Conservation (phyloP, 2,113 vertebrate species). For the Pedetes capensis region DNA sequence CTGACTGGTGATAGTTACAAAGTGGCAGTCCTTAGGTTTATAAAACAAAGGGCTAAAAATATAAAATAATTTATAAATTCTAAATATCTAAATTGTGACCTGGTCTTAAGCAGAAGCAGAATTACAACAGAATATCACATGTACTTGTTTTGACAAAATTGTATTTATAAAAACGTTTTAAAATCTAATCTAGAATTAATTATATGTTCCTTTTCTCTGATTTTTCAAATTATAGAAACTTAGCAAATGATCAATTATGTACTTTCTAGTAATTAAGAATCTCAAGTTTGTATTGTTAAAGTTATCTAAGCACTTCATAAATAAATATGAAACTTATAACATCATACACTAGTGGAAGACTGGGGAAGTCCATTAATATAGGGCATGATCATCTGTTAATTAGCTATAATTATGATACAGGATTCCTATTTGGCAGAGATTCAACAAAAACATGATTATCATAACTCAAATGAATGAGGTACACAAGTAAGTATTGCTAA, state of each 20-base stretch:
- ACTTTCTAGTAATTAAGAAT: slow-evolving; percentile 17
- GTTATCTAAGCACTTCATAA: slow-evolving; percentile 64
- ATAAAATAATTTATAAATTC: background rate
- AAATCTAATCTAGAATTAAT: slow-evolving; percentile 39
- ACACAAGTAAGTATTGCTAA: slow-evolving; percentile 85
- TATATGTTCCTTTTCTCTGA: background rate
- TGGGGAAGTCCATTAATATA: slow-evolving; percentile 78
- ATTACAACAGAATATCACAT: background rate
- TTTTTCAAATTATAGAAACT: slow-evolving; percentile 42
- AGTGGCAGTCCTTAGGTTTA: background rate
- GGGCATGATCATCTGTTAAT: slow-evolving; percentile 86
- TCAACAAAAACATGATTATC: slow-evolving; percentile 86
- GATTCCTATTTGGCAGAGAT: slow-evolving; percentile 83
- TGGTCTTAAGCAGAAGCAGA: background rate
- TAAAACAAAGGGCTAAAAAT: background rate
- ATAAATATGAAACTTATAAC: slow-evolving; percentile 81
- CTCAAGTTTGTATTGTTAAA: slow-evolving; percentile 44
- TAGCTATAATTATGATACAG: slow-evolving; percentile 90
- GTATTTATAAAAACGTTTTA: slow-evolving; percentile 29
- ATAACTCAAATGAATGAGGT: slow-evolving; percentile 85
- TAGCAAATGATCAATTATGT: background rate
- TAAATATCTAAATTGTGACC: background rate
- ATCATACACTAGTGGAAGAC: slow-evolving; percentile 71
- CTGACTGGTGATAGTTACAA: background rate
- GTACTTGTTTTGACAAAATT: background rate